These are phyloP conservation scores for Mastomys natalensis DNA, from an alignment of 2,113 vertebrate species.

Conservation along the genomic window DNA sequence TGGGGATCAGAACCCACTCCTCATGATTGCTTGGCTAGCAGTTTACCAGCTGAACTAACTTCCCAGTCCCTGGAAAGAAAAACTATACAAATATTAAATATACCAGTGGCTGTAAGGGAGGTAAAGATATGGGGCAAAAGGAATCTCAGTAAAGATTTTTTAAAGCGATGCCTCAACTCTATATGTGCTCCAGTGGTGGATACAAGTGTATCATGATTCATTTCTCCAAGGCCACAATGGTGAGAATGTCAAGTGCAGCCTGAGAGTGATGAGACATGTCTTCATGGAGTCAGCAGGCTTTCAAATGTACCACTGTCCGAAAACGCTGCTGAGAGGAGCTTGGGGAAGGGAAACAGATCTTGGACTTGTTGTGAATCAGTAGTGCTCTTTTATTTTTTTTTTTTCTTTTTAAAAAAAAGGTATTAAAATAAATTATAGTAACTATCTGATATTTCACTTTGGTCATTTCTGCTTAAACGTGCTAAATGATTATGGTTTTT, in stretches of 20 bases:
- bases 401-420: neutral
- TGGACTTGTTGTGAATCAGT: neutral
- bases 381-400: neutral
- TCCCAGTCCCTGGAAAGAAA: neutral
- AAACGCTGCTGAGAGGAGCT: neutral
- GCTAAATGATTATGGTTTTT: neutral
- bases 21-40: neutral
- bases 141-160: neutral
- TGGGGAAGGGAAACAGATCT: neutral
- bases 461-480: neutral
- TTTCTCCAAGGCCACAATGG: neutral
- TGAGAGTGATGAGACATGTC: neutral
- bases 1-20: neutral
- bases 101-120: fast-evolving
- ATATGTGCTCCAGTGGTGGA: neutral
- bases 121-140: too few relatives aligned
- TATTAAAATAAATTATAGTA: neutral
- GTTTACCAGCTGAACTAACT: neutral
- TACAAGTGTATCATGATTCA: too few relatives aligned
- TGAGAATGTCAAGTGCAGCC: neutral
- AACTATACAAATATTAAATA: neutral
- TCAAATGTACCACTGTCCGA: neutral
- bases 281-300: neutral
- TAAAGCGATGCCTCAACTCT: too few relatives aligned
- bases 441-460: neutral